Evolutionary conservation across 2,113 vertebrate species (phyloP), one percentile per base, ranked within the genome.

Genomic region (Chamaetylas fuelleborni): DNA sequence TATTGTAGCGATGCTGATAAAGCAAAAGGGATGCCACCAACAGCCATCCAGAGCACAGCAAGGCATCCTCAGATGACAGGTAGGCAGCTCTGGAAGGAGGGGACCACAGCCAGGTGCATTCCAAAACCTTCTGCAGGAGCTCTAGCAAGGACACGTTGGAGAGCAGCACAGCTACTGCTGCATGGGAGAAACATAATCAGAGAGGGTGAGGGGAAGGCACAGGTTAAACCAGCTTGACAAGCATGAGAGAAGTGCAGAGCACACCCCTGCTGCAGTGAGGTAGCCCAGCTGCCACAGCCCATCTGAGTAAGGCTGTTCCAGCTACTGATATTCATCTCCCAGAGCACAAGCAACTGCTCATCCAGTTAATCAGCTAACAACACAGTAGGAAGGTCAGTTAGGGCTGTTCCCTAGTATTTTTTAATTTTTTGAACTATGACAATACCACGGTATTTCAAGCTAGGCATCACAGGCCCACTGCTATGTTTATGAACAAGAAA

Each of bases 81-180:
- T 6, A 54, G 74, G 60, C 65, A 86, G 66, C 51, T 73, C 86
- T 88, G 54, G 92, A 84, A 40, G 87, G 70, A 90, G 69, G 66
- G 12, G 92, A 88, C 51, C 43, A 62, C 81, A 76, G 73, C 97
- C 98, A 98, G 69, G 98, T 98, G 77, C 97, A 93, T 10, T 97
- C 95, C 69, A 98, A 94, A 86, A 98, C 65, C 65, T 98, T 98
- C 97, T 99, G 98, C 91, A 99, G 98, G 92, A 99, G 98, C 81
- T 98, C 97, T 54, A 99, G 97, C 94, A 99, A 97, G 82, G 97
- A 83, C 24, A 96, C 96, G 9, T 98, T 99, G 95, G 98, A 99
- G 89, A 99, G 98, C 90, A 99, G 96, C 96, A 99, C 98, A 71
- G 98, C 98, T 81, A 99, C 98, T 66, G 98, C 99, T 98, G 77